phyloP scores from a whole-genome alignment of 2,797 vertebrate species.

The Oreortyx pictus region DNA sequence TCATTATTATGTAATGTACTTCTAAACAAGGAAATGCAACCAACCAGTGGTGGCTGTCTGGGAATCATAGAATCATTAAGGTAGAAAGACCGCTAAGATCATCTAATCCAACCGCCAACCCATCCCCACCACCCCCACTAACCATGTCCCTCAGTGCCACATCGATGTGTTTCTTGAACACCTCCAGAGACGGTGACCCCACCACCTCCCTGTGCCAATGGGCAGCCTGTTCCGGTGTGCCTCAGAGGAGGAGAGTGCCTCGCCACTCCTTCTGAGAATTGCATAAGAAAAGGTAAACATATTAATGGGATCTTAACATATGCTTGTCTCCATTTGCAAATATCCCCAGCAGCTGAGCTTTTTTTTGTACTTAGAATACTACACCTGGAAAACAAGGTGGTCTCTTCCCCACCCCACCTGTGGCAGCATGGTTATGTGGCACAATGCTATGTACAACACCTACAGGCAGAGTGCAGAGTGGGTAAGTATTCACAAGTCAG shows the following conservation, averaged over 20 bases:
- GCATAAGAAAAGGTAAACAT: neutral
- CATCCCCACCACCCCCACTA: too few species aligned
- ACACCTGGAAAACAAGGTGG: neutral
- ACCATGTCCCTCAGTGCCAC: too few species aligned
- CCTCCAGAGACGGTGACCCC: too few species aligned
- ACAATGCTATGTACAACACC: neutral
- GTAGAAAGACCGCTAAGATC: too few species aligned
- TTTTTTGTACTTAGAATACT: neutral
- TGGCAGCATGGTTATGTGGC: neutral
- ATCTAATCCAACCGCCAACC: too few species aligned
- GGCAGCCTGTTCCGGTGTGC: too few species aligned
- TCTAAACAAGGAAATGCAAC: neutral
- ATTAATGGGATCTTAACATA: neutral
- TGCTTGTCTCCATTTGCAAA: neutral
- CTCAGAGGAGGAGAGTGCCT: too few species aligned
- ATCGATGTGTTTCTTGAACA: too few species aligned
- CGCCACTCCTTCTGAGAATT: neutral
- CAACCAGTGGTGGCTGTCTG: neutral
- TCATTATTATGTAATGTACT: neutral
- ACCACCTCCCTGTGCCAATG: too few species aligned
- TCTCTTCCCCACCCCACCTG: neutral
- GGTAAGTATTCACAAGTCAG: neutral
- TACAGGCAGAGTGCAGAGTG: neutral
- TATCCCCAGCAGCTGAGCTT: neutral
- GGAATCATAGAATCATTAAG: neutral